These are phyloP conservation scores for Uropsilus gracilis DNA, from an alignment of 2,113 vertebrate species.

Conservation along the genomic window DNA sequence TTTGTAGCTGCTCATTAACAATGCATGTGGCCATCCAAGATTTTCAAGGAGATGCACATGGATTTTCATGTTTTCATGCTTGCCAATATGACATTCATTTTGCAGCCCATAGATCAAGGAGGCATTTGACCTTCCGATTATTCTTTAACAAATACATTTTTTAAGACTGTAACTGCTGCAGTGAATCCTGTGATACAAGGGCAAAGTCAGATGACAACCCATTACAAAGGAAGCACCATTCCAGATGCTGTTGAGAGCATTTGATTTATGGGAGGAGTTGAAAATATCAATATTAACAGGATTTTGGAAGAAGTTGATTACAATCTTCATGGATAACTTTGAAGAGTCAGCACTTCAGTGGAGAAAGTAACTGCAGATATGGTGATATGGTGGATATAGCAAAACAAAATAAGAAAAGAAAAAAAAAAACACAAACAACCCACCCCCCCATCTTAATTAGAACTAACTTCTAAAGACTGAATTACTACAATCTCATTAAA, in stretches of 20 bases:
- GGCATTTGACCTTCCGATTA: background rate
- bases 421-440: too few relatives aligned
- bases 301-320: background rate
- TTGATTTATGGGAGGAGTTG: background rate
- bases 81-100: background rate
- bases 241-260: background rate
- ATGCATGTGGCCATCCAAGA: background rate
- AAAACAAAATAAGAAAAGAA: too few relatives aligned
- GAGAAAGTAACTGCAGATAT: background rate
- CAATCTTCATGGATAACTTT: background rate
- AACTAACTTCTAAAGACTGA: background rate
- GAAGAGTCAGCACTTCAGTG: background rate
- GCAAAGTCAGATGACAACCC: background rate
- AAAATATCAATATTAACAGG: background rate
- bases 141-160: background rate
- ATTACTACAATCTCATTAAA: background rate
- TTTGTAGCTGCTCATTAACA: background rate
- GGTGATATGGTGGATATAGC: background rate
- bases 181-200: background rate
- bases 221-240: background rate
- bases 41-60: background rate
- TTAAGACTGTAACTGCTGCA: background rate
- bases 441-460: too few relatives aligned
- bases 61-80: background rate
- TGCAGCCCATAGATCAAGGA: background rate